A percentile compares a stretch with the other conserved stretches of the same genome.
Evolutionary conservation across 2,113 vertebrate genomes (phyloP).

Genomic region (Macaca nemestrina): DNA sequence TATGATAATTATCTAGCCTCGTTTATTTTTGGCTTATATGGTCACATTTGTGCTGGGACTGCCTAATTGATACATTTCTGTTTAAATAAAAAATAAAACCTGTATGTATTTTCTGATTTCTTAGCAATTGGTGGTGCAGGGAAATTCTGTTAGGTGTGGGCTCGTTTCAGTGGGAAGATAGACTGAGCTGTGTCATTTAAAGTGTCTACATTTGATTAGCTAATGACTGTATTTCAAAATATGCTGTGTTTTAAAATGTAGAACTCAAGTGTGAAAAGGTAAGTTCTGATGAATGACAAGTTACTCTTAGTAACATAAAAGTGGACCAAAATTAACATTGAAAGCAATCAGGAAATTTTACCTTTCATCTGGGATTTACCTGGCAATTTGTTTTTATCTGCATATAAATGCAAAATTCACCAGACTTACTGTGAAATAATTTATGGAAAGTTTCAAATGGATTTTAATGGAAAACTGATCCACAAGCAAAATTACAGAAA

Average conservation of each 20-base stretch:
- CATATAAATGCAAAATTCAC: neutral
- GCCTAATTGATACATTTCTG: neutral
- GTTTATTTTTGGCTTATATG: neutral
- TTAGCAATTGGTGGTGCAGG: neutral
- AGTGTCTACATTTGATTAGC: neutral
- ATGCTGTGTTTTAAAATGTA: neutral
- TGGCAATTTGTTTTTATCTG: neutral
- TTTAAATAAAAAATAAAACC: conserved; percentile 21
- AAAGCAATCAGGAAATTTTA: neutral
- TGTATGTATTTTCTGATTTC: neutral
- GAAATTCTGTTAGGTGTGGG: neutral
- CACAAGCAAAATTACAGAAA: conserved; percentile 18
- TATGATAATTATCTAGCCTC: neutral
- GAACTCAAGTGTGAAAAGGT: conserved; percentile 2
- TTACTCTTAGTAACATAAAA: neutral
- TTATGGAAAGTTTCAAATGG: neutral
- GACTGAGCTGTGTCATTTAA: neutral
- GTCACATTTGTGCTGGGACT: neutral
- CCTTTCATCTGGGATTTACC: neutral
- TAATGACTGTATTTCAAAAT: neutral
- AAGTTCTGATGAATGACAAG: neutral
- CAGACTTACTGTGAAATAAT: neutral
- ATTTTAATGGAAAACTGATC: neutral
- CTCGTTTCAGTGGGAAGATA: neutral
- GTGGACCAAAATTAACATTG: neutral